These are phyloP conservation scores for Phortica variegata DNA, from an alignment of 1,140 invertebrate genomes.

Conservation along the genomic window DNA sequence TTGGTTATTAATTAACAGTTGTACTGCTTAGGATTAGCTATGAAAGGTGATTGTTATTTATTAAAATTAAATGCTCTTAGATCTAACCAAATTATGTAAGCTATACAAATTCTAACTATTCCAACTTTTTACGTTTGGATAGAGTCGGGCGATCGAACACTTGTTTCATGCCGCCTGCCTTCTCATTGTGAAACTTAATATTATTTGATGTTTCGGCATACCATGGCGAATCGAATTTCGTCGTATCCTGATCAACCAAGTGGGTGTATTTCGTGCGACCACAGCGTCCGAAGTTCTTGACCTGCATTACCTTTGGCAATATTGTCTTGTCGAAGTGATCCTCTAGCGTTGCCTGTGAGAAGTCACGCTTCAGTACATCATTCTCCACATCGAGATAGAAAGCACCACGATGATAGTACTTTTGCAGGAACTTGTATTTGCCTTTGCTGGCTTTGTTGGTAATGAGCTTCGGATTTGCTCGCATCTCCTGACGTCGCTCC, in stretches of 20 bases:
- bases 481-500: conserved; percentile 83
- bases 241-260: conserved; percentile 98
- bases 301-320: conserved; percentile 99
- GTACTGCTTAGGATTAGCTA: too few relatives aligned
- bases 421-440: conserved; percentile 99
- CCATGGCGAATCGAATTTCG: conserved; percentile 97
- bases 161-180: conserved; percentile 95
- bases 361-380: conserved; percentile 90
- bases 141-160: conserved; percentile 84
- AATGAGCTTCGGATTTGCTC: conserved; percentile 89
- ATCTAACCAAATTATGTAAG: too few relatives aligned
- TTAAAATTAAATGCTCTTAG: too few relatives aligned
- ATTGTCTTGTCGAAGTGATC: conserved; percentile 99
- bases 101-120: conserved; percentile 13
- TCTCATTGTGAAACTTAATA: conserved; percentile 85
- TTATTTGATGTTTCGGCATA: conserved; percentile 80
- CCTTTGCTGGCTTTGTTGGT: conserved; percentile 96
- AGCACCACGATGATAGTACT: conserved; percentile 98
- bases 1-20: conserved; percentile 46
- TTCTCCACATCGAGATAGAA: conserved; percentile 98
- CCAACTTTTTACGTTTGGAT: conserved; percentile 65
- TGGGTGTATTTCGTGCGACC: conserved; percentile 99
- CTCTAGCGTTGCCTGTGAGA: conserved; percentile 94
- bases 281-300: conserved; percentile 99
- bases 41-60: too few relatives aligned